Evolutionary conservation across 2,113 vertebrate species (phyloP).

Genomic region (Malurus elegans): DNA sequence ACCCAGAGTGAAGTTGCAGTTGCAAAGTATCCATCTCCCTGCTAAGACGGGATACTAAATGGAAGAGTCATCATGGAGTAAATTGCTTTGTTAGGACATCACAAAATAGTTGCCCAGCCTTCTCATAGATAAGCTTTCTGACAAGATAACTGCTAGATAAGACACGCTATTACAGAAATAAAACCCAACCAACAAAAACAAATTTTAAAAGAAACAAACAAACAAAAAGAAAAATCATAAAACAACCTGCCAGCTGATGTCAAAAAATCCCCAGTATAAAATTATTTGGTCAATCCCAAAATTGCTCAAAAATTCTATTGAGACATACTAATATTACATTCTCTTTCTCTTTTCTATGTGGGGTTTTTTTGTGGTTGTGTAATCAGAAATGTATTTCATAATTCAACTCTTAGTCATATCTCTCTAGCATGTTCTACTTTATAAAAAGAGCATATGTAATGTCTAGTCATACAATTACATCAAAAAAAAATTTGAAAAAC

Average conservation of each 20-base stretch:
- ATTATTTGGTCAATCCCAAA: not conserved
- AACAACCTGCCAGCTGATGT: not conserved
- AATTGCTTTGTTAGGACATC: not conserved
- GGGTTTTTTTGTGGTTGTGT: not conserved
- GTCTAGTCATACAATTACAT: not conserved
- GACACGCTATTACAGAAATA: not conserved
- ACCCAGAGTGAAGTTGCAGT: not conserved
- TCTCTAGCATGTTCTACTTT: not conserved
- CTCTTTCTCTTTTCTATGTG: not conserved
- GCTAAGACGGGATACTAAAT: not conserved
- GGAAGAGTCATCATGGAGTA: not conserved
- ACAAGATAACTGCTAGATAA: not conserved
- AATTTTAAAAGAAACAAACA: not conserved
- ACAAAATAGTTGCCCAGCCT: not conserved
- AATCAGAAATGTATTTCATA: not conserved
- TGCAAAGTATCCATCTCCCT: not conserved
- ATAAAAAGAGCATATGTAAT: not conserved
- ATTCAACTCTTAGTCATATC: not conserved
- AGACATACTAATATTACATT: not conserved
- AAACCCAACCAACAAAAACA: not conserved
- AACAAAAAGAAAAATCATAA: too few relatives aligned
- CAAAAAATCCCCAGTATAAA: not conserved
- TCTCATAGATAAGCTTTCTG: not conserved
- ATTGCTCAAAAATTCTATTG: not conserved
- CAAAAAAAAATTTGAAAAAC: not conserved